phyloP scores from a whole-genome alignment of 2,113 vertebrate genomes.

The Nerophis ophidion region DNA sequence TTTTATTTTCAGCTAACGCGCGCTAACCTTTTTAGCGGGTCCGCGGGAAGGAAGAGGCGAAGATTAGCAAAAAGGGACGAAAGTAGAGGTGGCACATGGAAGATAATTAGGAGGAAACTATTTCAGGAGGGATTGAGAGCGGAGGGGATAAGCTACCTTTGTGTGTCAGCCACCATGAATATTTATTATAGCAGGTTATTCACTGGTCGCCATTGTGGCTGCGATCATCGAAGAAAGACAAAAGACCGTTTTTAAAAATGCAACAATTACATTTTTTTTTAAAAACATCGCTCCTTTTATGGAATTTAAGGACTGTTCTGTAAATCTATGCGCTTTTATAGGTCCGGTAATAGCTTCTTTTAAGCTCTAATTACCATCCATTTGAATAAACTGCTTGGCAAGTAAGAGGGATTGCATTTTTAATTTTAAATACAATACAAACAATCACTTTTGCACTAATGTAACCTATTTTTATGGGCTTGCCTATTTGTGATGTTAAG shows the following conservation, averaged over 20 bases:
- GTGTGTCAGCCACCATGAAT: constrained; percentile 56
- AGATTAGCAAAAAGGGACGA: constrained; percentile 20
- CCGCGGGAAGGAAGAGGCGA: constrained; percentile 5
- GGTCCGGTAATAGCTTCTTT: constrained; percentile 30
- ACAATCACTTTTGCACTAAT: too few species aligned
- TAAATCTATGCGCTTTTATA: constrained; percentile 13
- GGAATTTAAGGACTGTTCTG: constrained; percentile 34
- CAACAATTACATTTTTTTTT: constrained; percentile 9
- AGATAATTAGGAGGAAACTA: constrained; percentile 64
- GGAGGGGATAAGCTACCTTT: constrained; percentile 59
- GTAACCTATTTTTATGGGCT: too few species aligned
- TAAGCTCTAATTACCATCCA: constrained; percentile 61
- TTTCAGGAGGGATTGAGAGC: constrained; percentile 59
- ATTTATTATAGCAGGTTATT: constrained; percentile 58
- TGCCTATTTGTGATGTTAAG: too few species aligned
- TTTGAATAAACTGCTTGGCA: constrained; percentile 66
- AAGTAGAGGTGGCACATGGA: constrained; percentile 38
- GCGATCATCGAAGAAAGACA: constrained; percentile 29
- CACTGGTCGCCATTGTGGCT: constrained; percentile 47
- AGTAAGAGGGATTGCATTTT: too few species aligned
- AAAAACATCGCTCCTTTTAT: constrained; percentile 29
- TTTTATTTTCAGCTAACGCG: constrained; percentile 1
- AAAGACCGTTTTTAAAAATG: constrained; percentile 40
- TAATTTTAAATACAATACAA: too few species aligned
- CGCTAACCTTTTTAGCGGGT: not conserved